phyloP scores from a whole-genome alignment of 2,113 vertebrate genomes.

The Austrofundulus limnaeus region DNA sequence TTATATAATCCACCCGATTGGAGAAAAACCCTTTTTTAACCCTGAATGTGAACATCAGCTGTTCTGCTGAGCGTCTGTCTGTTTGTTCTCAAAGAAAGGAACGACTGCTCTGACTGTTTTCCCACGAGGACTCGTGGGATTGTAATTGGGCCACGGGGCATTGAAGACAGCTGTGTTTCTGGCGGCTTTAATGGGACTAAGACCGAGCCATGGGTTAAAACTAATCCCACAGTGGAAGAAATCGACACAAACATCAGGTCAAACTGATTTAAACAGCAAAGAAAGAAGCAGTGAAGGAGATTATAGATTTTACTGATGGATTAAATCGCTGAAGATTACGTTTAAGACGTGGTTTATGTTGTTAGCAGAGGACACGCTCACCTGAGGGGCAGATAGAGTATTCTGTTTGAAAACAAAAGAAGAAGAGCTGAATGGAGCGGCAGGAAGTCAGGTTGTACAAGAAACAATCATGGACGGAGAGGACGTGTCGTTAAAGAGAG shows the following conservation, averaged over 20 bases:
- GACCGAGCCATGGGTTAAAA: conserved; percentile 38
- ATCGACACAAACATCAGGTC: conserved; percentile 7
- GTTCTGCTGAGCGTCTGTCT: conserved; percentile 44
- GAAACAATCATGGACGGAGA: conserved; percentile 50
- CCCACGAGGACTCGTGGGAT: conserved; percentile 36
- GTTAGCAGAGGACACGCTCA: conserved; percentile 69
- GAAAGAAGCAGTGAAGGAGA: background rate
- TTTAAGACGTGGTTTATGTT: conserved; percentile 11
- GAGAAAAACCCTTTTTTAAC: conserved; percentile 64
- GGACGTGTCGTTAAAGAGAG: conserved; percentile 41
- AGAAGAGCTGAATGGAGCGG: conserved; percentile 78
- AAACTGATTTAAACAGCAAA: background rate
- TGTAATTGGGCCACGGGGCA: conserved; percentile 58
- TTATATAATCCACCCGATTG: conserved; percentile 71
- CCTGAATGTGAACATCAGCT: conserved; percentile 60
- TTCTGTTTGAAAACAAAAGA: conserved; percentile 76
- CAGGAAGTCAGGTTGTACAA: conserved; percentile 34
- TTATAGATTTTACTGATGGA: background rate
- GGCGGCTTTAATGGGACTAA: conserved; percentile 35
- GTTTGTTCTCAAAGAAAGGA: conserved; percentile 42
- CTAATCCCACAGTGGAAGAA: conserved; percentile 23
- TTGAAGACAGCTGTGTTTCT: conserved; percentile 35
- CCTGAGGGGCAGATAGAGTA: conserved; percentile 78
- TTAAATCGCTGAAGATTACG: background rate
- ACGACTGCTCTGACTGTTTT: conserved; percentile 42